Evolutionary conservation across 2,113 vertebrate species (phyloP), one percentile per base, ranked within the genome.

Genomic region (Varanus komodoensis): DNA sequence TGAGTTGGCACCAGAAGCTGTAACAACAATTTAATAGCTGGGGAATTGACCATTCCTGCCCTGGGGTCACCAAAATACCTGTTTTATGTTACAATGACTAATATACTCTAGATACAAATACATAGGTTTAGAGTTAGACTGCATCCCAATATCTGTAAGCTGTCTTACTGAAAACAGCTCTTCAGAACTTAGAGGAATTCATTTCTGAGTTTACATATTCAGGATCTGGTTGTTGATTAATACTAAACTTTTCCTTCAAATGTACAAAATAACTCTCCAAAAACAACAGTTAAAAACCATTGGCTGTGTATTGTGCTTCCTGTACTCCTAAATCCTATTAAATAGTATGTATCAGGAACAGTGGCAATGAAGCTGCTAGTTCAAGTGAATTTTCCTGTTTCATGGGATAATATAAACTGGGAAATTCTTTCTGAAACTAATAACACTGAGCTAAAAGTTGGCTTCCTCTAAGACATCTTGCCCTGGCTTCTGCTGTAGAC

Each of bases 401-500:
- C 57, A 67, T 67, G 73, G 52, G 21, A 50, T 71, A 34, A 38
- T 64, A 67, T 9, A 19, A 64, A 57, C 38, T 84, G 48, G 3
- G 12, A 64, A n/a, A 44, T 38, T 64, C n/a, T 64, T 29, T 64
- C 9, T 64, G 29, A 38, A 6, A 64, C 12, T 68, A 19, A 69
- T n/a, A 50, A 84, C 61, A 68, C 15, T 19, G 38, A 82, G 21
- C 17, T 48, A 3, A 8, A 14, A 90, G 85, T 67, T 71, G 74
- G 1, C n/a, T 29, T 90, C 19, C 86, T 83, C 74, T 52, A 48
- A 86, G 78, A 82, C 86, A 90, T 50, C 14, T 67, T 84, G 67
- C 23, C 21, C 77, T 52, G 64, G 69, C n/a, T 8, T 69, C 14
- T 75, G 1, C 74, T 92, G 74, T 73, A 91, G 71, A 34, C 57